Base-by-base conservation (phyloP, 2,888 invertebrate genomes). In the Itoplectis maculator region DNA sequence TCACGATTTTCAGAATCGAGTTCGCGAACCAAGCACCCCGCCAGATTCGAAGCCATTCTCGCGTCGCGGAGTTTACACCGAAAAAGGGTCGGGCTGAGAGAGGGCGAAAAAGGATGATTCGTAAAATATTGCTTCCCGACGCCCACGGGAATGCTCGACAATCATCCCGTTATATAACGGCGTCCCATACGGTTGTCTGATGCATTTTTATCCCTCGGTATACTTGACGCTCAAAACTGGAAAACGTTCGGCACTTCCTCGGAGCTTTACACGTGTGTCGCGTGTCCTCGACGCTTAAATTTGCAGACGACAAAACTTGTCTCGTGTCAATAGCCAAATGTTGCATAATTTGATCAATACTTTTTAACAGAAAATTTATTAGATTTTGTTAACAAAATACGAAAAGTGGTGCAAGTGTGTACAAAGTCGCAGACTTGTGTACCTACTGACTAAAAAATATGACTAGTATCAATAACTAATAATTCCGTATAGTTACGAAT, bases 81-180 rank as follows among this genome's bases (percentile, higher is more conserved):
- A n/a, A 42, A 54, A 45, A 68, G 74, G 42, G 61, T 69, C 51
- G 54, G 18, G 0, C n/a, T 59, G 42, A 11, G 42, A 7, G 68
- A 45, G 70, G n/a, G 49, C 47, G n/a, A 40, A 61, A 61, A 68
- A 49, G 66, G 42, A 68, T 79, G 74, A 79, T 79, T 68, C 68
- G 79, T 79, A n/a, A 68, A 74, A 79, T 79, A 79, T 74, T 61
- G 42, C 72, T 61, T 68, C 35, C 15, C 40, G 61, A 68, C 56
- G 68, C 56, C 61, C 68, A 63, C 42, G 76, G 68, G 56, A 76
- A 11, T 37, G 18, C 35, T 20, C 35, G 61, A 73, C 73, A 73
- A 73, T 73, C 61, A 73, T 73, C 47, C 18, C 37, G 47, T 29
- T 61, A 47, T 15, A 45, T 51, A 59, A 35, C 47, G 18, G 20